These are phyloP conservation scores for Spheniscus humboldti DNA, from an alignment of 2,797 vertebrate species.

Conservation along the genomic window DNA sequence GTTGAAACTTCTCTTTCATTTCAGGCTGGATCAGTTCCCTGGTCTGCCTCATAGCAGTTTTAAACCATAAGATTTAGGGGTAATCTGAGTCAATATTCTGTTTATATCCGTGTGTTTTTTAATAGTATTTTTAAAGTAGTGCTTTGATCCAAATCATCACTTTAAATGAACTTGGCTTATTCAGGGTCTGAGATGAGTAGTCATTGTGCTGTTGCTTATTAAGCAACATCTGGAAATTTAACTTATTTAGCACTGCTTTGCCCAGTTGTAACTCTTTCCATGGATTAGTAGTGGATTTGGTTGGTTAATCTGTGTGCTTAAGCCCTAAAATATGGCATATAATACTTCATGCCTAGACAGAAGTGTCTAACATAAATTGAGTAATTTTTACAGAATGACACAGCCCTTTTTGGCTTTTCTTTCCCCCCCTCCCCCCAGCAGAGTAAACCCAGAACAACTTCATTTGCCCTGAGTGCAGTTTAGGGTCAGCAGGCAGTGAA, in stretches of 20 bases:
- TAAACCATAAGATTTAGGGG: background rate
- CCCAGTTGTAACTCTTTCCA: background rate
- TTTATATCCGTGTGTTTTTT: background rate
- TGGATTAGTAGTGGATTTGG: background rate
- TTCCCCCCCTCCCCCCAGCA: rapidly evolving
- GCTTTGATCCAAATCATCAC: background rate
- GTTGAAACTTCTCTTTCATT: background rate
- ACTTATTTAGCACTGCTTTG: background rate
- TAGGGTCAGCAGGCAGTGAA: background rate
- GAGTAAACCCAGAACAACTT: background rate
- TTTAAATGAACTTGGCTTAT: background rate
- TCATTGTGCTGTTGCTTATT: background rate
- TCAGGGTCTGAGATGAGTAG: background rate
- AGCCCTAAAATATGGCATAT: background rate
- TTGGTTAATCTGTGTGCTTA: background rate
- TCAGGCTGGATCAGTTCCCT: background rate
- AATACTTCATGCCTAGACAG: background rate
- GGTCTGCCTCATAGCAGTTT: background rate
- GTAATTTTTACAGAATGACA: background rate
- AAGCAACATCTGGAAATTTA: background rate
- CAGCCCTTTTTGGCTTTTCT: background rate
- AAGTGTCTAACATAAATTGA: background rate
- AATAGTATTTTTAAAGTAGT: background rate
- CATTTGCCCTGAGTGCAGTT: background rate
- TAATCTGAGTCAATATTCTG: background rate